Percentiles rank a stretch among this genome's conserved stretches.
Evolutionary conservation across 2,888 invertebrate genomes (phyloP).

Genomic region (Andrena dorsata): DNA sequence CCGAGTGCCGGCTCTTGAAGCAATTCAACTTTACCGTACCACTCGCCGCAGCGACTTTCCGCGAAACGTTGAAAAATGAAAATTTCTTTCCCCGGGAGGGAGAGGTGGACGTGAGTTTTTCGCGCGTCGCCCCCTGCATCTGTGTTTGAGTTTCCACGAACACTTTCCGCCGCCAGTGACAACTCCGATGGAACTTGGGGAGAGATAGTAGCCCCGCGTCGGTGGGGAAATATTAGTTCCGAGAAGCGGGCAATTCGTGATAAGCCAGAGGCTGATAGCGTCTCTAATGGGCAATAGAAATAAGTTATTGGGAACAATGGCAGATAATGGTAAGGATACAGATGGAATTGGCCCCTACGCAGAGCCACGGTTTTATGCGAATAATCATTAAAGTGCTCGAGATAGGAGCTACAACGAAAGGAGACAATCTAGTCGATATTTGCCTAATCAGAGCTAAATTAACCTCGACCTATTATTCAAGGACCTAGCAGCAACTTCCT

Average conservation of each 20-base stretch:
- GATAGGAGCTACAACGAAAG: too few relatives aligned
- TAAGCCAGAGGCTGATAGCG: conserved; percentile 22
- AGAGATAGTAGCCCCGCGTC: background rate
- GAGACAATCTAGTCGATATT: too few relatives aligned
- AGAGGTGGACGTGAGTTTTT: background rate
- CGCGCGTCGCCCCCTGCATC: background rate
- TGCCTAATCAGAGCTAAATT: too few relatives aligned
- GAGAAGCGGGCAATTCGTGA: background rate
- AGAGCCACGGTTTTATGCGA: too few relatives aligned
- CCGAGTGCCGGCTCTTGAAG: conserved; percentile 14
- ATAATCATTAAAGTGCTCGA: too few relatives aligned
- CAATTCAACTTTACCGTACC: conserved; percentile 42
- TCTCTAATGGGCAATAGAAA: conserved; percentile 14
- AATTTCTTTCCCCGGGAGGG: background rate
- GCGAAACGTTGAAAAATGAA: background rate
- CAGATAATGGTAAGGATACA: background rate
- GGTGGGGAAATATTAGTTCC: conserved; percentile 17
- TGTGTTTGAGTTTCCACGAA: background rate
- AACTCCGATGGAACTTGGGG: background rate
- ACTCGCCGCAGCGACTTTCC: conserved; percentile 5
- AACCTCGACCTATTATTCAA: too few relatives aligned
- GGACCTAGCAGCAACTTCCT: background rate
- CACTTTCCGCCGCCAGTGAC: conserved; percentile 2
- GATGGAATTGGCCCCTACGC: background rate
- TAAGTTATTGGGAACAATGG: background rate